Evolutionary conservation across 2,113 vertebrate genomes (phyloP), one percentile per base, ranked within the genome.

Genomic region (Eolophus roseicapilla): DNA sequence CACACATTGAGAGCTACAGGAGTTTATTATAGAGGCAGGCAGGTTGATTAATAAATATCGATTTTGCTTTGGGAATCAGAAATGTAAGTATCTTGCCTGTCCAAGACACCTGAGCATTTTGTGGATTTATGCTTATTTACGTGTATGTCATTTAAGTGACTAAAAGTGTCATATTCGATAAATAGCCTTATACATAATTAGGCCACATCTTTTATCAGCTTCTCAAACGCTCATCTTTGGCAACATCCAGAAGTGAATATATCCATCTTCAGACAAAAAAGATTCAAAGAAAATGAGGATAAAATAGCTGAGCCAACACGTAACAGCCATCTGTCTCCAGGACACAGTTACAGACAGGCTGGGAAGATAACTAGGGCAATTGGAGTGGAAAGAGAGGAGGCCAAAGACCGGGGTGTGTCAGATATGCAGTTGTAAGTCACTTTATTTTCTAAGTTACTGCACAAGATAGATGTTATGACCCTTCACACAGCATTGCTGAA

Each of bases 31-130:
- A 76, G 89, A 92, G n/a, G 20, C 65, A 92, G 76, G 92, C 81
- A 95, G 39, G 85, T 82, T 93, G 91, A 92, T 89, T 93, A 95
- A 97, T 90, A 97, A 85, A 85, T 91, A 97, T 37, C 73, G 88
- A 20, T 87, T 96, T 92, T 95, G 52, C 74, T 90, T 67, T 87
- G 67, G 62, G 55, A 95, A 94, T 89, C 89, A 88, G 64, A 89
- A 82, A 83, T 41, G 3, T 82, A 91, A 93, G 79, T 75, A 62
- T 10, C 21, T 75, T 49, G 25, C 37, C 76, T 74, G 83, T 82
- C 62, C 53, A 59, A 82, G 43, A 86, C 43, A 35, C 65, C 78
- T 75, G 53, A 17, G 53, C 70, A 95, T 82, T 82, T 75, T 62
- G 35, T 53, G 55, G 73, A 80, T 94, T 89, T 85, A 75, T 37